Evolutionary conservation across 2,113 vertebrate genomes (phyloP).

Genomic region (Entelurus aequoreus): DNA sequence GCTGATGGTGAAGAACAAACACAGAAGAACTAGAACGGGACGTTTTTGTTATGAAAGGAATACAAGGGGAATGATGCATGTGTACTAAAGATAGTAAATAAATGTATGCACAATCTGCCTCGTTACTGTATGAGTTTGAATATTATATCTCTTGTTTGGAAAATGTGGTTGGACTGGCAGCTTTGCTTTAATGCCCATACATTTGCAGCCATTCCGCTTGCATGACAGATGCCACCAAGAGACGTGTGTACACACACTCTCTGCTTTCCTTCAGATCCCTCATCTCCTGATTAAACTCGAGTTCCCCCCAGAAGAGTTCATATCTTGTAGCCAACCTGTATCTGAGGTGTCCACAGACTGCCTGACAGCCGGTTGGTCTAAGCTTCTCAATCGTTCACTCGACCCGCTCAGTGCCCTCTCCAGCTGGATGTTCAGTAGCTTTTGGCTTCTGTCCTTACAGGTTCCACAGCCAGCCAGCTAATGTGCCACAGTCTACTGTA

Average conservation of each 20-base stretch:
- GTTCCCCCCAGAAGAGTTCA: conserved; percentile 21
- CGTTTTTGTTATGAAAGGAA: not conserved
- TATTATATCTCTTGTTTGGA: not conserved
- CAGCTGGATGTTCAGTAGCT: conserved; percentile 46
- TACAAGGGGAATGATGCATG: not conserved
- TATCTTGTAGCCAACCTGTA: conserved; percentile 40
- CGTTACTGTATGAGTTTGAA: not conserved
- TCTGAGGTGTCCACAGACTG: conserved; percentile 29
- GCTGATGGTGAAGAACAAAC: not conserved
- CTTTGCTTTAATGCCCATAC: conserved; percentile 5
- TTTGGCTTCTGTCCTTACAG: conserved; percentile 28
- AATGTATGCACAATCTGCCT: not conserved
- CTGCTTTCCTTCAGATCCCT: conserved; percentile 13
- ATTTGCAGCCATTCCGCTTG: conserved; percentile 15
- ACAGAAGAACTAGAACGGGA: not conserved
- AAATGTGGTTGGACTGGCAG: not conserved
- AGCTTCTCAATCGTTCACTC: conserved; percentile 16
- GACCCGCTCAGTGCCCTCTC: conserved; percentile 38
- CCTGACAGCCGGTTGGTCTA: conserved; percentile 28
- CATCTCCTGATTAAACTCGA: conserved; percentile 12
- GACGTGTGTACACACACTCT: conserved; percentile 7
- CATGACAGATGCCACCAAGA: conserved; percentile 33
- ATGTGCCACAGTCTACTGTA: conserved; percentile 16
- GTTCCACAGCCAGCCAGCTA: conserved; percentile 38
- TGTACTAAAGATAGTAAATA: not conserved